These are phyloP conservation scores for Agonopterix subpropinquella DNA, from an alignment of 2,888 invertebrate species.

Conservation along the genomic window DNA sequence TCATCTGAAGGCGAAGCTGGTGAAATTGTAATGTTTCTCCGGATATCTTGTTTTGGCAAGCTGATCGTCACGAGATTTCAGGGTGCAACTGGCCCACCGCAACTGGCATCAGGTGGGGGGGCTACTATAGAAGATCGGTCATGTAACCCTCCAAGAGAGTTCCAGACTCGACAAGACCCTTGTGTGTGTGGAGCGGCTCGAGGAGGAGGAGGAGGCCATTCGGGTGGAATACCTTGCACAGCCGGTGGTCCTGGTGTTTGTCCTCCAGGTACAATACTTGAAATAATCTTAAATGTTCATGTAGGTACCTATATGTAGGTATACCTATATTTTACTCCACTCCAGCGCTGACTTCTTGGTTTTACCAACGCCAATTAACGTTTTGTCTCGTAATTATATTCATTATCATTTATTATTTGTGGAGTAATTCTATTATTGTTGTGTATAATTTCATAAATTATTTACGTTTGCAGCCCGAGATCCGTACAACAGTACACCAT, in stretches of 20 bases:
- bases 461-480: constrained; percentile 32
- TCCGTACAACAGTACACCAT: constrained; percentile 53
- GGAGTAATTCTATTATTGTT: too few relatives aligned
- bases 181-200: constrained; percentile 53
- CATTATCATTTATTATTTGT: too few relatives aligned
- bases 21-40: constrained; percentile 75
- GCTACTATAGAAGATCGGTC: constrained; percentile 45
- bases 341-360: background rate
- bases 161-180: constrained; percentile 44
- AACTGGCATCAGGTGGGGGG: constrained; percentile 29
- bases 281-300: too few relatives aligned
- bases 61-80: constrained; percentile 80
- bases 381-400: too few relatives aligned
- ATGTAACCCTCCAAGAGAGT: constrained; percentile 45
- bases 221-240: constrained; percentile 18
- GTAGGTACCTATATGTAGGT: too few relatives aligned
- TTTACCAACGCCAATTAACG: background rate
- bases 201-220: constrained; percentile 14
- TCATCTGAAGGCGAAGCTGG: constrained; percentile 73
- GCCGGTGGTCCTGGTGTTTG: constrained; percentile 31
- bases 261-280: constrained; percentile 33
- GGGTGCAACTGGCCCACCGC: constrained; percentile 44
- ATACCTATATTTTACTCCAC: too few relatives aligned
- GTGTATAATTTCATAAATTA: too few relatives aligned
- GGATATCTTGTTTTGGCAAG: constrained; percentile 80